Percentiles rank a stretch among this genome's conserved stretches.
phyloP scores from a whole-genome alignment of 2,888 invertebrate species.

The Philopedon plagiatum region DNA sequence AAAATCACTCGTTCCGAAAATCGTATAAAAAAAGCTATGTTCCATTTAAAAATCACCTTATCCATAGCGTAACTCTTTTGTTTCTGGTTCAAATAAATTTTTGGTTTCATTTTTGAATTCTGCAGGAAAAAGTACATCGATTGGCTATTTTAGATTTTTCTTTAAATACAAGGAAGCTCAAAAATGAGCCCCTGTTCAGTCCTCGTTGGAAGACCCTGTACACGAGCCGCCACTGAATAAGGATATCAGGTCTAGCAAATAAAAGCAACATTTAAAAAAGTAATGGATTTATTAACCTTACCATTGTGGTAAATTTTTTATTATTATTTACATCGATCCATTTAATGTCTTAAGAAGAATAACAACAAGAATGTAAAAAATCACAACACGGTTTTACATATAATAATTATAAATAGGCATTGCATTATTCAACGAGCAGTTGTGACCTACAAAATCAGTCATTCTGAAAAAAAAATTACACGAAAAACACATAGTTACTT shows the following conservation, averaged over 20 bases:
- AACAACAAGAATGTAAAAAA: slow-evolving; percentile 34
- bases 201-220: too few relatives aligned
- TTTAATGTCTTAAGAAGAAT: slow-evolving; percentile 21
- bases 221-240: too few relatives aligned
- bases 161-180: too few relatives aligned
- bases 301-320: slow-evolving; percentile 43
- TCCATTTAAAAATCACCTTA: too few relatives aligned
- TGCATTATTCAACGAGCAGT: neutral
- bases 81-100: too few relatives aligned
- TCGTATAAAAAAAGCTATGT: too few relatives aligned
- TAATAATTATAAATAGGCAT: slow-evolving; percentile 25
- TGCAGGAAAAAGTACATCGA: too few relatives aligned
- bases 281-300: slow-evolving; percentile 28
- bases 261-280: slow-evolving; percentile 19
- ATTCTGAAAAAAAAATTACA: neutral
- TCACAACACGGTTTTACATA: slow-evolving; percentile 38
- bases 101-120: too few relatives aligned
- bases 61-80: too few relatives aligned
- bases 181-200: too few relatives aligned
- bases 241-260: neutral
- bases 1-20: too few relatives aligned
- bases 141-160: too few relatives aligned
- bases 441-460: neutral
- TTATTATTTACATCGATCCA: slow-evolving; percentile 45
- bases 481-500: neutral